phyloP scores from a whole-genome alignment of 2,888 invertebrate genomes.

The Leptura quadrifasciata region DNA sequence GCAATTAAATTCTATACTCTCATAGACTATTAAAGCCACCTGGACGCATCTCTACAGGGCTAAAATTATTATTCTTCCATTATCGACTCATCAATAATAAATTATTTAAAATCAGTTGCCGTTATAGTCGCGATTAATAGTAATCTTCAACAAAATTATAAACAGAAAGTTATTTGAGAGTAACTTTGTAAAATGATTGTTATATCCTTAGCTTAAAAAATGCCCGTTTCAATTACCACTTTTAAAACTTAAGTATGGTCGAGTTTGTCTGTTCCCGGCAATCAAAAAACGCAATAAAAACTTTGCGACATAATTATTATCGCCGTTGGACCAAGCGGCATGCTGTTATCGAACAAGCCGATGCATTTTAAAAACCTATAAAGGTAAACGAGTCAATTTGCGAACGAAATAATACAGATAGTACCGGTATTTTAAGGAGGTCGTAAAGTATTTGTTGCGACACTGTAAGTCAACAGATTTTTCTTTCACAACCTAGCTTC shows the following conservation, averaged over 20 bases:
- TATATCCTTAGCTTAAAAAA: background rate
- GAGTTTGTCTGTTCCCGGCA: too few species aligned
- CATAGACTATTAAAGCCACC: background rate
- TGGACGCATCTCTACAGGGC: background rate
- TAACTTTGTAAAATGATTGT: background rate
- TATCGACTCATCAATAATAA: background rate
- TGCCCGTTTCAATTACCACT: background rate
- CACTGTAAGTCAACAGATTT: too few species aligned
- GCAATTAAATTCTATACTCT: constrained; percentile 26
- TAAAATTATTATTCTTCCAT: background rate
- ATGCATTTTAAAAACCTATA: too few species aligned
- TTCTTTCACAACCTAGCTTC: too few species aligned
- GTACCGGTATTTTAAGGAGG: too few species aligned
- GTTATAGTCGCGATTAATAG: background rate
- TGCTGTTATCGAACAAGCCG: too few species aligned
- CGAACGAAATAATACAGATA: too few species aligned
- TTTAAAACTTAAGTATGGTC: background rate
- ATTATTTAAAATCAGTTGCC: background rate
- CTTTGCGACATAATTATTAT: too few species aligned
- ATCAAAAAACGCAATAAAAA: too few species aligned
- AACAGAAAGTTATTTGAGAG: background rate
- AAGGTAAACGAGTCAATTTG: too few species aligned
- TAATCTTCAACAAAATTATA: background rate
- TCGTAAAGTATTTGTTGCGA: too few species aligned
- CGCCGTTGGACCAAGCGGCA: too few species aligned